Conservation (phyloP, 2,888 invertebrate genomes). For the Trichogramma dendrolimi region DNA sequence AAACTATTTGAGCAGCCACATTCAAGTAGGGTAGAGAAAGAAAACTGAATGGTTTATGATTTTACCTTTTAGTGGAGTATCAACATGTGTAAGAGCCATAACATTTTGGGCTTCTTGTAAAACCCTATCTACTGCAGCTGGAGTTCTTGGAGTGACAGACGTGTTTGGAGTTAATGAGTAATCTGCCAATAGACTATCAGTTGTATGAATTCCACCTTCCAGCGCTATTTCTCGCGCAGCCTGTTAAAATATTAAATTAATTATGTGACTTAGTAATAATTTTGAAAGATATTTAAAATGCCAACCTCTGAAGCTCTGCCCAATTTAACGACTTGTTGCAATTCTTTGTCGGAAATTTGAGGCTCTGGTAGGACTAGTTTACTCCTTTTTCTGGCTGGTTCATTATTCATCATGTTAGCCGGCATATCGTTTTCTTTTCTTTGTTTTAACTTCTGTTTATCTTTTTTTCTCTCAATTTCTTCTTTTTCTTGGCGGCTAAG, state of each 20-base stretch:
- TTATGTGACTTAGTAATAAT: neutral
- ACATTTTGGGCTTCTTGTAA: slow-evolving; percentile 97
- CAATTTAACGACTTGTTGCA: slow-evolving; percentile 87
- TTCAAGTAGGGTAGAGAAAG: neutral
- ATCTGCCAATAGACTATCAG: slow-evolving; percentile 84
- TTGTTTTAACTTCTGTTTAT: slow-evolving; percentile 91
- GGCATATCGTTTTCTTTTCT: slow-evolving; percentile 95
- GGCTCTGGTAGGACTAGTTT: slow-evolving; percentile 95
- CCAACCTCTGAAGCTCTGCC: slow-evolving; percentile 77
- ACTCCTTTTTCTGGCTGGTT: slow-evolving; percentile 87
- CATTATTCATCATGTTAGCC: slow-evolving; percentile 79
- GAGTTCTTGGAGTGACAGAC: slow-evolving; percentile 78
- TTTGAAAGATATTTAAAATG: too few species aligned
- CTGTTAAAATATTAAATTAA: slow-evolving; percentile 24
- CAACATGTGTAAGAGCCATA: slow-evolving; percentile 96
- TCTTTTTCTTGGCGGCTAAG: slow-evolving; percentile 87
- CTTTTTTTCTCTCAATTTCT: slow-evolving; percentile 89
- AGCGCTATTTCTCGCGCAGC: slow-evolving; percentile 83
- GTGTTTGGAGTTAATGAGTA: slow-evolving; percentile 72
- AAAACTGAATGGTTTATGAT: neutral
- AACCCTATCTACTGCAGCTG: slow-evolving; percentile 77
- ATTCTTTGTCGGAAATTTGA: slow-evolving; percentile 89
- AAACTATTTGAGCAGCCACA: neutral
- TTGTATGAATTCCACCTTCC: slow-evolving; percentile 71
- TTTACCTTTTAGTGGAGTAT: slow-evolving; percentile 84